Evolutionary conservation across 2,888 invertebrate genomes (phyloP), one percentile per base, ranked within the genome.

Genomic region (Xestia rhomboidea): DNA sequence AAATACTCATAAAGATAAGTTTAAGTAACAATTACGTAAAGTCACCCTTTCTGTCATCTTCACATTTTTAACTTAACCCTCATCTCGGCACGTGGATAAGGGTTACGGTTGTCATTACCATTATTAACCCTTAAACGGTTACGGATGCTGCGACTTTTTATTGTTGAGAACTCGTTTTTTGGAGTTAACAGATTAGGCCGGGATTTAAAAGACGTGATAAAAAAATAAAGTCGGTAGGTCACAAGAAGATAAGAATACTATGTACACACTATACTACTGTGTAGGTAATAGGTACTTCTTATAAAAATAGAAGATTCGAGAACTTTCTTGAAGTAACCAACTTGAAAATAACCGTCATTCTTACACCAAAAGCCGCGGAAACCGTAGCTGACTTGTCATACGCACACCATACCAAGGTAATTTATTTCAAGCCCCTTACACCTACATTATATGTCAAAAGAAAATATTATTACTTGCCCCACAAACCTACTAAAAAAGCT

Each of bases 81-180:
- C 92, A 92, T 92, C 91, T 91, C 81, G 92, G 94, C 96, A 95
- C 95, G 95, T 94, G 95, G 92, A 93, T 89, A 89, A 91, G 92
- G 92, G 94, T 93, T 93, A 92, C 84, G 87, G 76, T 89, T 89
- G 84, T 87, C 90, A 92, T 93, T 91, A 90, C 88, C 90, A 89
- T 89, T 90, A 91, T 93, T 94, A 95, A 95, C 95, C 95, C 95
- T 92, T 93, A 92, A 93, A 91, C 88, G 87, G 85, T 89, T 89
- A 89, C 90, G 92, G 95, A 96, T 94, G 95, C 94, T 95, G 95
- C 15, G 76, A 68, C 76, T 90, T 90, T 89, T 90, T 88, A 82
- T 86, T 85, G 85, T 77, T 68, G 81, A 89, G 86, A 87, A 91
- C 86, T 87, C 86, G 87, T 88, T 88, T 82, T 83, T 83, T 73